Percentiles rank a stretch among this genome's conserved stretches.
Evolutionary conservation across 2,797 vertebrate genomes (phyloP).

Genomic region (Monodelphis domestica): DNA sequence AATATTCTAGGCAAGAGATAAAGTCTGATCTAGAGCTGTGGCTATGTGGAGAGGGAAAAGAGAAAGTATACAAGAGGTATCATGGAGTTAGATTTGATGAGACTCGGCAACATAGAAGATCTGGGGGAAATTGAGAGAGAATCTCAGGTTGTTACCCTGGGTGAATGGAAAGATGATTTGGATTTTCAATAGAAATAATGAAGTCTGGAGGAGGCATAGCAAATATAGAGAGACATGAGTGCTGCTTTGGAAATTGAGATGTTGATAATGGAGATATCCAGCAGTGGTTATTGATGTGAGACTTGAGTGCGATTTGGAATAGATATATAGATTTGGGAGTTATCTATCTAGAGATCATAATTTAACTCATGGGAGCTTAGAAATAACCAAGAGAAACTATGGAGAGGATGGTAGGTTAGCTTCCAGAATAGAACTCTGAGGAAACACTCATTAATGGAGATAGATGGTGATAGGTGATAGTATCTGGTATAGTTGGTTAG

Average conservation of each 20-base stretch:
- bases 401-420: background rate
- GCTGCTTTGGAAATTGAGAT: background rate
- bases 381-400: background rate
- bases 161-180: background rate
- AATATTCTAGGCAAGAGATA: background rate
- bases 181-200: background rate
- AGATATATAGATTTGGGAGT: background rate
- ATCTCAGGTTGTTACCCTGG: background rate
- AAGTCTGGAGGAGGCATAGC: background rate
- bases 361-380: background rate
- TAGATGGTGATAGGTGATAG: background rate
- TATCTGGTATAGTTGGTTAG: background rate
- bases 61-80: background rate
- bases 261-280: background rate
- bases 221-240: background rate
- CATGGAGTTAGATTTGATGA: background rate
- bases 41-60: background rate
- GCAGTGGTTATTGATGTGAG: background rate
- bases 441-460: background rate
- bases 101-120: background rate
- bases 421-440: background rate
- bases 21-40: background rate
- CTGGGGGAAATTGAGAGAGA: background rate
- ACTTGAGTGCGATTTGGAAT: background rate
- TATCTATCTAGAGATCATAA: background rate